These are phyloP conservation scores for Pseudoips prasinana DNA, from an alignment of 2,888 invertebrate species.

Conservation along the genomic window DNA sequence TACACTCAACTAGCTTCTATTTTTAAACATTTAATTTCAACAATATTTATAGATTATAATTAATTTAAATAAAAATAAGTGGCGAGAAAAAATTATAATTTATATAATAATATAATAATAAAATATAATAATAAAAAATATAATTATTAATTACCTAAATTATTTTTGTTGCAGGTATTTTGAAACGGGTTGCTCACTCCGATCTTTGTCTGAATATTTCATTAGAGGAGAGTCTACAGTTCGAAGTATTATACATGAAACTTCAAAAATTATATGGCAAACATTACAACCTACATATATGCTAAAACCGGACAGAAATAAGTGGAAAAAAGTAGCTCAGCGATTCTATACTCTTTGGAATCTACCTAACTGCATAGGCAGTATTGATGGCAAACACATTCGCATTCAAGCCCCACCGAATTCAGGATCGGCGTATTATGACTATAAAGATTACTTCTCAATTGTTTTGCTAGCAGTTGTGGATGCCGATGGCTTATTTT, in stretches of 20 bases:
- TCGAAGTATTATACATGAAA: conserved; percentile 17
- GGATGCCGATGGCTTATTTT: neutral
- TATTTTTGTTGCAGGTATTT: conserved; percentile 9
- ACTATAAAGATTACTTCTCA: conserved; percentile 21
- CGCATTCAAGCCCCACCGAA: conserved; percentile 21
- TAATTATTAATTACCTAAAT: conserved; percentile 3
- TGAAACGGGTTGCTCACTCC: conserved; percentile 13
- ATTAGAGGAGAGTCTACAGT: conserved; percentile 9
- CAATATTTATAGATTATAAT: no score
- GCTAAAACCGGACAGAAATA: conserved; percentile 15
- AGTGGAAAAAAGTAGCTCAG: conserved; percentile 19
- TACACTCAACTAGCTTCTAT: no score
- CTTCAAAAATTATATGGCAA: conserved; percentile 16
- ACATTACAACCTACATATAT: conserved; percentile 18
- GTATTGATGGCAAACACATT: conserved; percentile 29
- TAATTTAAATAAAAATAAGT: no score
- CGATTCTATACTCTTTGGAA: conserved; percentile 25
- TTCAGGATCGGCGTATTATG: conserved; percentile 21
- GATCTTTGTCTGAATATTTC: conserved; percentile 11
- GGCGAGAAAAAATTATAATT: conserved; percentile 1
- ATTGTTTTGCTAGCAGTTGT: neutral
- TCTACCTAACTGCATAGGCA: conserved; percentile 27
- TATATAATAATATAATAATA: conserved; percentile 1
- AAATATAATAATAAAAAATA: conserved; percentile 1
- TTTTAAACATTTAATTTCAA: no score